Conservation (phyloP, 1,140 invertebrate genomes). For the Marisa cornuarietis region DNA sequence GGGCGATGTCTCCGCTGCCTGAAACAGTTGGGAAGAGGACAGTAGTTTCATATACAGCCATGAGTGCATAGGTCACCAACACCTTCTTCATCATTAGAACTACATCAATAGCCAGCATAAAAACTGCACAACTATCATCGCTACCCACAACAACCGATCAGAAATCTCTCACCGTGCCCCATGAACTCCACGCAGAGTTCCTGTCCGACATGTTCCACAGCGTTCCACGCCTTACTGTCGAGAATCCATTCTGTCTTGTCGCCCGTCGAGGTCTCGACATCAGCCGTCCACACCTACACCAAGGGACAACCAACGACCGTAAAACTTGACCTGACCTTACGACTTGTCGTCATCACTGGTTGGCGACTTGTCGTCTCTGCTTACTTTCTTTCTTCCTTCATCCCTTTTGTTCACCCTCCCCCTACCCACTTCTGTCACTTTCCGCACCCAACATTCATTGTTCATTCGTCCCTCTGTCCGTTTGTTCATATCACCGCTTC, state of each 20-base stretch:
- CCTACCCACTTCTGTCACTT: no score
- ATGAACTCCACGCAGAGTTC: slow-evolving; percentile 18
- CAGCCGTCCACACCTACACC: slow-evolving; percentile 2
- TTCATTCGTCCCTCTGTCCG: no score
- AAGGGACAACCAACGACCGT: slow-evolving; percentile 1
- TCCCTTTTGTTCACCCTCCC: no score
- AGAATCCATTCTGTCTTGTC: background rate
- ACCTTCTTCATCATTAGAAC: background rate
- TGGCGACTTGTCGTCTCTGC: no score
- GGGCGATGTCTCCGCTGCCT: no score
- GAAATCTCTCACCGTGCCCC: slow-evolving; percentile 4
- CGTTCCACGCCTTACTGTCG: background rate
- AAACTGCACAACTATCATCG: background rate
- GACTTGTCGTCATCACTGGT: no score
- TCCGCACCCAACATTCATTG: no score
- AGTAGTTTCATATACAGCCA: background rate
- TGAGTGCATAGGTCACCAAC: background rate
- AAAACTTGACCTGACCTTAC: no score
- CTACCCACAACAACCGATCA: background rate
- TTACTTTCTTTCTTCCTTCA: no score
- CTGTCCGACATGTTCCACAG: background rate
- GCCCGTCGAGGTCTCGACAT: background rate
- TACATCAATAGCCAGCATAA: background rate
- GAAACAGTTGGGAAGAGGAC: background rate
- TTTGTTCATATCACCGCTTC: no score